Evolutionary conservation across 2,888 invertebrate species (phyloP).

Genomic region (Syrphus vitripennis): DNA sequence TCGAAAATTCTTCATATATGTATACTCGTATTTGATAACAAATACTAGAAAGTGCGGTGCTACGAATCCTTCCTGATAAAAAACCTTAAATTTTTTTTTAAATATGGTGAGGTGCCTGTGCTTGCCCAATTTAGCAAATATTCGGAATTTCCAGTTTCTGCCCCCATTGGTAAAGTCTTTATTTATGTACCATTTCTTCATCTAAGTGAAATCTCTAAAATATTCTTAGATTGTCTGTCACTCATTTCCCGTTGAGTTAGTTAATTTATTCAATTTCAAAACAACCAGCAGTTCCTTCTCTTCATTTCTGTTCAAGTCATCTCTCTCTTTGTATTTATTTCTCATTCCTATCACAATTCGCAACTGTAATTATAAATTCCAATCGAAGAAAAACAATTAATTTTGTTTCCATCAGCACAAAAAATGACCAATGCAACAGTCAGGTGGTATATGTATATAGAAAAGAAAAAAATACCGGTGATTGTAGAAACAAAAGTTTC

Average conservation of each 20-base stretch:
- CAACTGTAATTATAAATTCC: constrained; percentile 66
- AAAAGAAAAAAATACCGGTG: neutral
- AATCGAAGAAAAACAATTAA: constrained; percentile 67
- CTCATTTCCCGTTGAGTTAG: neutral
- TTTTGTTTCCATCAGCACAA: constrained; percentile 13
- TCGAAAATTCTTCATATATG: too few relatives aligned
- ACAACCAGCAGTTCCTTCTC: neutral
- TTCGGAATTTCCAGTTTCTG: too few relatives aligned
- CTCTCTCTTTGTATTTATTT: neutral
- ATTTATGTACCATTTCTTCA: too few relatives aligned
- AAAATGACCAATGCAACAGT: constrained; percentile 25
- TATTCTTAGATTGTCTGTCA: neutral
- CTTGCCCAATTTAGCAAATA: too few relatives aligned
- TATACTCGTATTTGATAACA: too few relatives aligned
- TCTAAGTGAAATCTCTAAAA: neutral
- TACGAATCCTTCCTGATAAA: too few relatives aligned
- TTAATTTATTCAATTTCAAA: constrained; percentile 12
- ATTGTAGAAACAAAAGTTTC: neutral
- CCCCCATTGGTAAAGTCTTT: too few relatives aligned
- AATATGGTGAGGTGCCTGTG: too few relatives aligned
- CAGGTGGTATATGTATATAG: too few relatives aligned
- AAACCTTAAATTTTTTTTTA: too few relatives aligned
- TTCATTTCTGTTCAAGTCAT: constrained; percentile 1
- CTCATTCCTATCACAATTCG: constrained; percentile 6
- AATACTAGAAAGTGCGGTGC: too few relatives aligned